These are phyloP conservation scores for Eupristina koningsbergeri DNA, from an alignment of 1,140 invertebrate species.

Conservation along the genomic window DNA sequence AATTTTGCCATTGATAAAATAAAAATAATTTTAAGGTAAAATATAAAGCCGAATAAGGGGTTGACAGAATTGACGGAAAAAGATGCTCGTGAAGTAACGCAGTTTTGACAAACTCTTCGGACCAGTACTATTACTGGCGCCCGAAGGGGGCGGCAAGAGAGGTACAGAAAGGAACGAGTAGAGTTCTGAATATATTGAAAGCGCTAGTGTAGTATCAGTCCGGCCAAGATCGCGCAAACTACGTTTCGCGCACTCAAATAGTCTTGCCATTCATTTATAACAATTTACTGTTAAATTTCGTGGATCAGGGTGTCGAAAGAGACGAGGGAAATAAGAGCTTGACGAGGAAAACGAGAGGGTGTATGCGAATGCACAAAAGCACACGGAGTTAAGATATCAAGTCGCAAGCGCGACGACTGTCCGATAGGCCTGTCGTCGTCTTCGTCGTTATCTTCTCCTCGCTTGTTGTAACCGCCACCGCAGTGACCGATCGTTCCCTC, in stretches of 20 bases:
- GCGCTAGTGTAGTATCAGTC: constrained; percentile 38
- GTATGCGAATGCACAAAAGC: neutral
- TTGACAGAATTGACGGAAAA: constrained; percentile 2
- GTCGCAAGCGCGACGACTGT: neutral
- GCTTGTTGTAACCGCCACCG: neutral
- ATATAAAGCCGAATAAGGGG: too few relatives aligned
- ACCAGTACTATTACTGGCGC: neutral
- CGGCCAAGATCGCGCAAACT: neutral
- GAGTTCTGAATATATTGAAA: neutral
- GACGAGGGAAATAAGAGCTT: neutral
- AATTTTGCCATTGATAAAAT: too few relatives aligned
- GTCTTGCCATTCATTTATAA: neutral
- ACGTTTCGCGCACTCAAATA: neutral
- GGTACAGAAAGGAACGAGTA: neutral
- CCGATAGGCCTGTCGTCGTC: neutral
- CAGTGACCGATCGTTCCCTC: neutral
- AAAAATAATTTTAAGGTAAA: too few relatives aligned
- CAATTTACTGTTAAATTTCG: neutral
- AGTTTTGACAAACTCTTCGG: neutral
- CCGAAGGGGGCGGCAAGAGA: neutral
- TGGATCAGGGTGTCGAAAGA: neutral
- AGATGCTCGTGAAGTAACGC: neutral
- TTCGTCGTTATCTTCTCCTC: neutral
- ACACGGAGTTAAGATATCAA: neutral
- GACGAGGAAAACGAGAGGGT: neutral